These are phyloP conservation scores for Bos javanicus DNA, from an alignment of 2,113 vertebrate genomes.

Conservation along the genomic window DNA sequence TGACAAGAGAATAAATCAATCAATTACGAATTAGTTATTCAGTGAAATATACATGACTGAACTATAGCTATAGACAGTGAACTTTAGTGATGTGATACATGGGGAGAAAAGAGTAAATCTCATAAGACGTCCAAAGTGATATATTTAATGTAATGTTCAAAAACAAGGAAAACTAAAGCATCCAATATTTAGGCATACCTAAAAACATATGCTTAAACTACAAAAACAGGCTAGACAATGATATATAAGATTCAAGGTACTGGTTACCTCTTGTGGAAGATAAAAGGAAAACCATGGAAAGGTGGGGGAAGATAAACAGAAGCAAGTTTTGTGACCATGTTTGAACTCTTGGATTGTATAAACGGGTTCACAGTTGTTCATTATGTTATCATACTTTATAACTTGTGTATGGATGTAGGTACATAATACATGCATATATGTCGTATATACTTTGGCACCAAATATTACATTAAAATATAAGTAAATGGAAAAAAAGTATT, in stretches of 20 bases:
- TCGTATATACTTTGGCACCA: background rate
- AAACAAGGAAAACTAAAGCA: background rate
- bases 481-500: background rate
- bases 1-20: background rate
- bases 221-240: background rate
- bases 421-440: background rate
- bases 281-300: background rate
- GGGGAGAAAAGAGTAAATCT: background rate
- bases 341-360: background rate
- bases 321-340: background rate
- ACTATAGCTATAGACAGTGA: background rate
- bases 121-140: background rate
- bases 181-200: background rate
- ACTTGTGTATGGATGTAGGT: background rate
- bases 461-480: background rate
- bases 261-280: background rate
- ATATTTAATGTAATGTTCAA: background rate
- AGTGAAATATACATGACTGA: background rate
- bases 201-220: background rate
- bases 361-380: background rate
- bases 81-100: background rate
- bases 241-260: background rate
- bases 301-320: rapidly evolving
- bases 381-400: background rate
- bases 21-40: background rate